Percentiles rank a stretch among this genome's conserved stretches.
Evolutionary conservation across 1,140 invertebrate genomes (phyloP).

Genomic region (Tetramorium parvispinum): DNA sequence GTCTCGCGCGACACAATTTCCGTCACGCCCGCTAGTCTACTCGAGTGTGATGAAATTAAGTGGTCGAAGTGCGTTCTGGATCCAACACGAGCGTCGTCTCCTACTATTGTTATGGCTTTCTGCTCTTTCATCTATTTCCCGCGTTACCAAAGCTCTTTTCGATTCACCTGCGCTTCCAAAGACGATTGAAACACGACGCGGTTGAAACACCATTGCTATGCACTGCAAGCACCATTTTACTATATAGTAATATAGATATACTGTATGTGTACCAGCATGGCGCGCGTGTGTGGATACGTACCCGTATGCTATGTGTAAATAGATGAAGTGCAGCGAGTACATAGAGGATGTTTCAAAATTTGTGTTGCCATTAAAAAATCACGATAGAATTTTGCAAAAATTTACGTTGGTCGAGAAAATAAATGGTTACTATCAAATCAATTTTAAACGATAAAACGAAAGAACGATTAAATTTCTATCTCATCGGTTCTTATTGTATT

Average conservation of each 20-base stretch:
- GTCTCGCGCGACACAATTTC: slow-evolving; percentile 43
- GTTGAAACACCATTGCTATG: slow-evolving; percentile 61
- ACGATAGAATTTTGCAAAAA: background rate
- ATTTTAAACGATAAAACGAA: background rate
- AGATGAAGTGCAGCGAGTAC: background rate
- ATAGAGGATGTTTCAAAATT: slow-evolving; percentile 9
- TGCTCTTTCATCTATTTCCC: slow-evolving; percentile 52
- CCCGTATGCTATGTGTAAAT: slow-evolving; percentile 26
- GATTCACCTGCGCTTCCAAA: slow-evolving; percentile 41
- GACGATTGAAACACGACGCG: slow-evolving; percentile 45
- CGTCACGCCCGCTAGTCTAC: slow-evolving; percentile 16
- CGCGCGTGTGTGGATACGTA: background rate
- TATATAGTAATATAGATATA: slow-evolving; percentile 3
- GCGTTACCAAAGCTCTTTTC: slow-evolving; percentile 22
- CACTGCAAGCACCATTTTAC: background rate
- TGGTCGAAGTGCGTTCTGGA: slow-evolving; percentile 55
- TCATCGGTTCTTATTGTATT: background rate
- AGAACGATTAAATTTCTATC: background rate
- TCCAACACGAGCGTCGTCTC: slow-evolving; percentile 30
- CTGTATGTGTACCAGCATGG: background rate
- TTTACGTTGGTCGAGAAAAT: background rate
- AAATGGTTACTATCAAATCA: background rate
- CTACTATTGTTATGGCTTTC: slow-evolving; percentile 41
- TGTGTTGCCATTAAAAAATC: background rate
- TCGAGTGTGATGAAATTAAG: slow-evolving; percentile 71